Base-by-base conservation (phyloP, 2,797 vertebrate species). In the Hydrolagus colliei region DNA sequence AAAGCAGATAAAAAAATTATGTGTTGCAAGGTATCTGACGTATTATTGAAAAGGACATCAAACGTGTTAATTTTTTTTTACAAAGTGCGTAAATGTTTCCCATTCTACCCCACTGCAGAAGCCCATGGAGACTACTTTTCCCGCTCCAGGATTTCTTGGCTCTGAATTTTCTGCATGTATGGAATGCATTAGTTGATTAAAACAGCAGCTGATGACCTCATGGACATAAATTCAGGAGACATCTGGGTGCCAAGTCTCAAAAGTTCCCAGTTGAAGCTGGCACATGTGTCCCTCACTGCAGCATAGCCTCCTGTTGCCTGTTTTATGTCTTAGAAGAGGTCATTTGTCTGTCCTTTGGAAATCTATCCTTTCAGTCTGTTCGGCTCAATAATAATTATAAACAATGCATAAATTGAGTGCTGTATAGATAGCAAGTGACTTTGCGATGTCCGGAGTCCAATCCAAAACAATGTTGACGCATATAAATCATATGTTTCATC, bases 151-250 rank as follows among this genome's bases (percentile, higher is more conserved):
- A 86, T 86, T 77, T 86, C 62, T 73, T 86, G 73, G 62, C 76
- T 67, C 74, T 75, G 72, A 67, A 86, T 16, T 71, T 61, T 35
- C 67, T 35, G 74, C 10, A 65, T 59, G 62, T 68, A 52, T 71
- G 32, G 86, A 86, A 86, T 71, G 20, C 52, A 74, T 78, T 63
- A 74, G 67, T 63, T 86, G 86, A 86, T 32, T 86, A 35, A 76
- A 77, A 71, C 20, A 86, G 63, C 86, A 86, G 86, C 72, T 67
- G 72, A 74, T 63, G 62, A 41, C 16, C 41, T 18, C 16, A 65
- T 52, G 14, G 86, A 67, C 86, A 78, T 76, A 68, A 74, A 75
- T 67, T 62, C 65, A 71, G n/a, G 59, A 86, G 85, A 65, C 85
- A 86, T 77, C 74, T 68, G 73, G 86, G 14, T 67, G 62, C 41